phyloP scores from a whole-genome alignment of 2,888 invertebrate species.

The Gibbula magus region DNA sequence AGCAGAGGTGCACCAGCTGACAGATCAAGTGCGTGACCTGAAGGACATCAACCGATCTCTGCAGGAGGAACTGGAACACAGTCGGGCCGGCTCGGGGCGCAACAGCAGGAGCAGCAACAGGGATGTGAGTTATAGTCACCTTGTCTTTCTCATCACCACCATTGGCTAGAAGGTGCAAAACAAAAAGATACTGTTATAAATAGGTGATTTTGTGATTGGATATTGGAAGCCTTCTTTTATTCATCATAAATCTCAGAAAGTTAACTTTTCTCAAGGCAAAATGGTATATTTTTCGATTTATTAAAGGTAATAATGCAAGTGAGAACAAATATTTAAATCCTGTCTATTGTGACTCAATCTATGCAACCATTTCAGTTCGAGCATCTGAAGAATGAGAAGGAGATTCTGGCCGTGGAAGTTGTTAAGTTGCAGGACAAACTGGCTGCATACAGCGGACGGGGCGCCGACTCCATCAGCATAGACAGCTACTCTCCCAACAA shows the following conservation, averaged over 20 bases:
- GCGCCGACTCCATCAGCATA: conserved; percentile 41
- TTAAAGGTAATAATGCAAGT: too few relatives aligned
- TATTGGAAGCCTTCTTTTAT: too few relatives aligned
- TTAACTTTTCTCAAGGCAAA: too few relatives aligned
- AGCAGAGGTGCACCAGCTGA: conserved; percentile 56
- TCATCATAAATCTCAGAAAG: too few relatives aligned
- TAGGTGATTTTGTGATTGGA: too few relatives aligned
- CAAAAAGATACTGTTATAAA: too few relatives aligned
- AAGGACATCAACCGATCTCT: conserved; percentile 56
- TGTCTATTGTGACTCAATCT: neutral
- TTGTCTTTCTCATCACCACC: too few relatives aligned
- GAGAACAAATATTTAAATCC: too few relatives aligned
- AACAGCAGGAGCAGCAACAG: conserved; percentile 49
- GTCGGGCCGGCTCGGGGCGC: neutral
- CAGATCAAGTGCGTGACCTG: conserved; percentile 50
- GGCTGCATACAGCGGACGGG: neutral
- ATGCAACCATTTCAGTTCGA: conserved; percentile 26
- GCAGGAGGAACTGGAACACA: conserved; percentile 56
- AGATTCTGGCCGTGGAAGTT: conserved; percentile 67
- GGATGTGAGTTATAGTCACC: conserved; percentile 34
- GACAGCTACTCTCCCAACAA: conserved; percentile 66
- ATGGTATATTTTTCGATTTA: too few relatives aligned
- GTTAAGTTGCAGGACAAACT: conserved; percentile 60
- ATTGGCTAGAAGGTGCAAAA: too few relatives aligned
- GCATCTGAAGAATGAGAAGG: conserved; percentile 66